Conservation (phyloP, 2,797 vertebrate species). For the Columba guinea region DNA sequence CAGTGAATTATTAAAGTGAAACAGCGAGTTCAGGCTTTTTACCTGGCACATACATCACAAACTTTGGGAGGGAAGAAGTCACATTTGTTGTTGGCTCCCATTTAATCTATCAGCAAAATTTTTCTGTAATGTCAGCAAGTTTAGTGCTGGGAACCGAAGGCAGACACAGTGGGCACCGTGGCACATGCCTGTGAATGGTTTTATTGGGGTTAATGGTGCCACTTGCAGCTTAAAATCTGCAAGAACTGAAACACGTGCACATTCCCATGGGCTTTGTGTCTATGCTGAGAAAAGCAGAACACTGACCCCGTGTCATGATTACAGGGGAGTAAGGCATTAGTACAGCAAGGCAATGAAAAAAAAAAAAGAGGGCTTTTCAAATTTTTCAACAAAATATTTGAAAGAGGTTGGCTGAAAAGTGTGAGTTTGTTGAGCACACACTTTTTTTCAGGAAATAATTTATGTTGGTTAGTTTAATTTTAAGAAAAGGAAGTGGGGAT, state of each 20-base stretch:
- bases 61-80: too few species aligned
- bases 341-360: not conserved
- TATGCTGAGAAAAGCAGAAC: not conserved
- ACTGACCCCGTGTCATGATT: not conserved
- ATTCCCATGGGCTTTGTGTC: conserved; percentile 13
- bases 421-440: not conserved
- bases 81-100: not conserved
- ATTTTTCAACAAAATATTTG: not conserved
- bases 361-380: not conserved
- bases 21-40: not conserved
- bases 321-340: not conserved
- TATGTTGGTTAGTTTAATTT: not conserved
- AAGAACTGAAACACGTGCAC: not conserved
- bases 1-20: not conserved
- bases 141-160: not conserved
- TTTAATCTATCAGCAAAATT: not conserved
- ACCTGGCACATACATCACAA: rapidly evolving
- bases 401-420: not conserved
- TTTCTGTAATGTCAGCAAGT: not conserved
- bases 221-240: conserved; percentile 2
- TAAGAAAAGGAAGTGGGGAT: not conserved
- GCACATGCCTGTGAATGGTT: not conserved
- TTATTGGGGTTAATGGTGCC: not conserved
- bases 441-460: not conserved
- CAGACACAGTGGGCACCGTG: not conserved